Percentiles rank a stretch among this genome's conserved stretches.
These are phyloP conservation scores for Phyllotreta cruciferae DNA, from an alignment of 2,888 invertebrate species.

Conservation along the genomic window DNA sequence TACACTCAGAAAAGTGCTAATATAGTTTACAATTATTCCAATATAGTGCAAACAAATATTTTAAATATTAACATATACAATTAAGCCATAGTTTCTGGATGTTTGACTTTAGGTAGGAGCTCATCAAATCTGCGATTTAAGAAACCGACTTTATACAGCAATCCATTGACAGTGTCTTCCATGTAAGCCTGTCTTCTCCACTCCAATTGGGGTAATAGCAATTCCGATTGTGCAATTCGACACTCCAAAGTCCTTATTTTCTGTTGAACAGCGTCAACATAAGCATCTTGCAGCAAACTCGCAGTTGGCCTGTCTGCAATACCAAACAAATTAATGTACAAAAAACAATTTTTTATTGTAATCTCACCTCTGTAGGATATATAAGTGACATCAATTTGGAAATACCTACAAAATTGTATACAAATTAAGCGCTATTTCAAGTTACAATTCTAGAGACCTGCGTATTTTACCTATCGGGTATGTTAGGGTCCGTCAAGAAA, in stretches of 20 bases:
- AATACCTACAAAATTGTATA: constrained; percentile 53
- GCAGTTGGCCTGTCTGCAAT: constrained; percentile 47
- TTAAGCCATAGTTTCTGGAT: constrained; percentile 38
- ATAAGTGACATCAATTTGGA: constrained; percentile 59
- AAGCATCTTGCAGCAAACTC: constrained; percentile 58
- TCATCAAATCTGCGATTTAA: constrained; percentile 62
- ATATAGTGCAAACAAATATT: too few relatives aligned
- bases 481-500: constrained; percentile 53
- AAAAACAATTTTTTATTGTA: neutral
- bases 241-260: constrained; percentile 61
- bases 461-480: constrained; percentile 26
- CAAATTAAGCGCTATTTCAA: neutral
- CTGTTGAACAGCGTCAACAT: constrained; percentile 61
- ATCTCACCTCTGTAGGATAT: constrained; percentile 61
- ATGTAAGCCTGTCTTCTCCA: constrained; percentile 59
- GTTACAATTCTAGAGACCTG: too few relatives aligned
- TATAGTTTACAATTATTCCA: too few relatives aligned
- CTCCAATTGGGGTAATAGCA: constrained; percentile 58
- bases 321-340: neutral
- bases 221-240: constrained; percentile 58
- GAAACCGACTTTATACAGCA: constrained; percentile 60
- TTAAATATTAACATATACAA: too few relatives aligned
- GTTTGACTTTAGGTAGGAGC: constrained; percentile 56
- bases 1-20: too few relatives aligned
- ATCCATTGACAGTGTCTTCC: constrained; percentile 59